These are phyloP conservation scores for Pangasius djambal DNA, from an alignment of 2,797 vertebrate species.

Conservation along the genomic window DNA sequence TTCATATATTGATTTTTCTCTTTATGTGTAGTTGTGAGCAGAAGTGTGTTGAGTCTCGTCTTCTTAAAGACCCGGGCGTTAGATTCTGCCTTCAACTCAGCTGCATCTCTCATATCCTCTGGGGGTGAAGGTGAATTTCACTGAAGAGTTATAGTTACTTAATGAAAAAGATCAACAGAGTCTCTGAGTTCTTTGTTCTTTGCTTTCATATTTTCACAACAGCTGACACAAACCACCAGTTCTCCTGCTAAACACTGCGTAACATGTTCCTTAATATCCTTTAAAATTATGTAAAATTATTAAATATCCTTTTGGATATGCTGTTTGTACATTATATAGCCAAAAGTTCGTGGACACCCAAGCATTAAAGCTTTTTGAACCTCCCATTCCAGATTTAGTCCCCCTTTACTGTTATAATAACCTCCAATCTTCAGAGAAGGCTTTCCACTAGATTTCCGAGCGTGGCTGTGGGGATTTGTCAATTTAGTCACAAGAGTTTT, in stretches of 20 bases:
- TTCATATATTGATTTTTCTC: neutral
- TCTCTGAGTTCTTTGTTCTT: neutral
- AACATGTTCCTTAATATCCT: neutral
- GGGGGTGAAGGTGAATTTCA: conserved; percentile 65
- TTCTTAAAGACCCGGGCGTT: conserved; percentile 69
- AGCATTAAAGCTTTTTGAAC: neutral
- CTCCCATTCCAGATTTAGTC: neutral
- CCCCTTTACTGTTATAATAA: neutral
- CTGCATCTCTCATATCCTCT: conserved; percentile 70
- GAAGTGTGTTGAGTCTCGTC: conserved; percentile 66
- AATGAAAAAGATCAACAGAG: neutral
- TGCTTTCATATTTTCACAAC: neutral
- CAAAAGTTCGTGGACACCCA: neutral
- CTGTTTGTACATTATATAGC: too few species aligned
- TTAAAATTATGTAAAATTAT: neutral
- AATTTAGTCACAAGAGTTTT: neutral
- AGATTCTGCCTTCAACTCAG: conserved; percentile 58
- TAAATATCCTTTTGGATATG: neutral
- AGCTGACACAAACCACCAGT: neutral
- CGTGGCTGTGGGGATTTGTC: neutral
- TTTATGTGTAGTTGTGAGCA: conserved; percentile 61
- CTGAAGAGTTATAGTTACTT: neutral
- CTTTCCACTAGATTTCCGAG: neutral
- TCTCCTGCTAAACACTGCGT: neutral
- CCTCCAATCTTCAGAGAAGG: neutral